Evolutionary conservation across 2,888 invertebrate genomes (phyloP), one percentile per base, ranked within the genome.

Genomic region (Protophormia terraenovae): DNA sequence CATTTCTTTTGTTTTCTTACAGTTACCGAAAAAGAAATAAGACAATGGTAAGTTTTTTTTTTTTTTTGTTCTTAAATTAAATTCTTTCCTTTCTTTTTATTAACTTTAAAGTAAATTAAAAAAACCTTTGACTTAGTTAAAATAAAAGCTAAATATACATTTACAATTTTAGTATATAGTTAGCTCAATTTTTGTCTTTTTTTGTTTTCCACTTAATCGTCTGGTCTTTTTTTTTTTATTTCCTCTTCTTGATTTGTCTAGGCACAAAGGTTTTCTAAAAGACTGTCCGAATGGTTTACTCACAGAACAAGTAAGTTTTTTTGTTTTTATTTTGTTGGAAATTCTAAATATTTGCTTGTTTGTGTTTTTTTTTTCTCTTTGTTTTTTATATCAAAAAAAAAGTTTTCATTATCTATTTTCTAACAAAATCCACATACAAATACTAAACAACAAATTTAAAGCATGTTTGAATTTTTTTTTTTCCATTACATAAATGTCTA

Each of bases 211-310:
- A 47, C 16, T 62, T 62, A 62, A n/a, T 64, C 32, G n/a, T 50
- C 12, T 77, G 60, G 14, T 29, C 81, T 84, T 89, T 58, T 6
- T n/a, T n/a, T n/a, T n/a, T n/a, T n/a, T n/a, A n/a, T n/a, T 29
- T 86, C 72, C 81, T 38, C 53, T 84, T 79, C 86, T 84, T 84
- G 90, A 90, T 83, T 72, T 14, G 38, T 41, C 73, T 94, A 97
- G 97, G 98, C 97, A 98, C 94, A 98, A 98, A 95, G 98, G 98
- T 91, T 98, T 98, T 93, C 95, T 98, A 88, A 97, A 98, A 94
- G 98, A 98, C 94, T 98, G 98, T 93, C 98, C 98, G 81, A 97
- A 98, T 93, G 98, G 98, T 89, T 95, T 98, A 90, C 95, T 98
- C 83, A 98, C 98, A 83, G 98, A 98, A 94, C 97, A 98, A 95